Evolutionary conservation across 2,888 invertebrate species (phyloP).

Genomic region (Ophioninae sp.): DNA sequence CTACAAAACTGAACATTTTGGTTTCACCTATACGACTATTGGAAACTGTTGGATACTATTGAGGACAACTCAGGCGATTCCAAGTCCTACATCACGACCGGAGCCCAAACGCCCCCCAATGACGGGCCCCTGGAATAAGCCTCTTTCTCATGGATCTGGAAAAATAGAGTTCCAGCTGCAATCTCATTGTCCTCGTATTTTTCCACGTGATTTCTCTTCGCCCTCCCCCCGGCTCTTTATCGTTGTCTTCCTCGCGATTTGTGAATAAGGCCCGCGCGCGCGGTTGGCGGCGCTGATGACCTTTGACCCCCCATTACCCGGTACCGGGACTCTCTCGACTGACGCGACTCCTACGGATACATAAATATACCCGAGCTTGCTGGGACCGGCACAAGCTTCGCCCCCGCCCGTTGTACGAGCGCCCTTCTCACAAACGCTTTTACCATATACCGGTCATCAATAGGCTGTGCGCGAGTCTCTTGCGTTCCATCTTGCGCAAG

Average conservation of each 20-base stretch:
- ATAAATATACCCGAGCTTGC: conserved; percentile 70
- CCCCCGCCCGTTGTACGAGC: conserved; percentile 59
- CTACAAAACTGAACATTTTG: too few relatives aligned
- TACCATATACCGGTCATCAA: conserved; percentile 48
- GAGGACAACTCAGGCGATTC: too few relatives aligned
- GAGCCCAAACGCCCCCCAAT: too few relatives aligned
- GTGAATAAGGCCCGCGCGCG: conserved; percentile 62
- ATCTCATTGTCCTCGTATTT: conserved; percentile 40
- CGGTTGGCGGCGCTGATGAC: conserved; percentile 79
- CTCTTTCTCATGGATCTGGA: not conserved
- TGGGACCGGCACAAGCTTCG: conserved; percentile 56
- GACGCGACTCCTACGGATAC: conserved; percentile 78
- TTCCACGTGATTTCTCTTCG: conserved; percentile 20
- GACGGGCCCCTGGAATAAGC: too few relatives aligned
- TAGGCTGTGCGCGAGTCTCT: too few relatives aligned
- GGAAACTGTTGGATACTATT: too few relatives aligned
- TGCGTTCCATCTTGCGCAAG: conserved; percentile 19
- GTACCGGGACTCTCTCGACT: conserved; percentile 76
- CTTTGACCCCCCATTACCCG: conserved; percentile 80
- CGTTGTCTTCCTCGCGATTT: conserved; percentile 62
- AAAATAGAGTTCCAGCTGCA: conserved; percentile 14
- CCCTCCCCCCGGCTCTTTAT: conserved; percentile 37
- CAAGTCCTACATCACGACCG: too few relatives aligned
- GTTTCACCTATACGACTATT: too few relatives aligned
- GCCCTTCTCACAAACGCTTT: conserved; percentile 40